Evolutionary conservation across 2,113 vertebrate species (phyloP), one percentile per base, ranked within the genome.

Genomic region (Saguinus midas): DNA sequence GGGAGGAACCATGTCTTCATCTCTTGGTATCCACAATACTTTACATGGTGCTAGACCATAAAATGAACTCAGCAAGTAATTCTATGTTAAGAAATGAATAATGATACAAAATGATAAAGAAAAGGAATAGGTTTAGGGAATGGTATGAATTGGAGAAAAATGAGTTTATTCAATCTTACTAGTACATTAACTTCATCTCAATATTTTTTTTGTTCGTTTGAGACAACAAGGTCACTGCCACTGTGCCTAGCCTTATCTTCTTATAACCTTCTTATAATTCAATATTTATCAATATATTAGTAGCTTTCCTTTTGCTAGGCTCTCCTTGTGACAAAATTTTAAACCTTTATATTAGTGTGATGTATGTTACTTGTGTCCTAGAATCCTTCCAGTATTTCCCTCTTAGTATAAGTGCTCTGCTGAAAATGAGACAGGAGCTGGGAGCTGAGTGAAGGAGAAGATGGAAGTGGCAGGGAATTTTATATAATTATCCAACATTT

Each of bases 391-490:
- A 86, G 66, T 68, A 89, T 45, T 93, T 88, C 20, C 6, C 5
- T 27, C 58, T 90, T 32, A 66, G 40, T 45, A n/a, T 40, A 86
- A 75, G 20, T 58, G 52, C 12, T 55, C 52, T 90, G 45, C 20
- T 95, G 92, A 93, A 93, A 97, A 92, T 85, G 76, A 95, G 84
- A 87, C 8, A 66, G 32, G 23, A 97, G 87, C 61, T 90, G 87
- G 58, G 58, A 78, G 35, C 57, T 78, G 8, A 83, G 92, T 16
- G 57, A 83, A 96, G 52, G 80, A 55, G 57, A 50, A 92, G 48
- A 72, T 70, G n/a, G 91, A 25, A n/a, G 48, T 17, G 35, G 32
- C 35, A 32, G 91, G 64, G 90, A 85, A 96, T 89, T 48, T 93
- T 83, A 86, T 73, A 87, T 81, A 96, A 95, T 97, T 95, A 95